phyloP scores from a whole-genome alignment of 1,140 invertebrate genomes.

The Bombyx mori region ASM3026992v2 NC_085109.1:9514501-9515000 shows the following conservation, averaged over 20 bases:
- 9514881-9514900: conserved; percentile 67
- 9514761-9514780: conserved; percentile 50
- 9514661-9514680: not conserved
- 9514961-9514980: too few relatives aligned
- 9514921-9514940: conserved; percentile 33
- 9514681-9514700: conserved; percentile 22
- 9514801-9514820: conserved; percentile 54
- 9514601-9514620: too few relatives aligned
- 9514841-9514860: conserved; percentile 65
- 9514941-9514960: conserved; percentile 6
- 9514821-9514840: conserved; percentile 32
- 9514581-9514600: too few relatives aligned
- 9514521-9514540: too few relatives aligned
- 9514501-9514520: too few relatives aligned
- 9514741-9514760: conserved; percentile 49
- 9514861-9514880: conserved; percentile 49
- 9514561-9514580: too few relatives aligned
- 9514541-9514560: too few relatives aligned
- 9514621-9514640: too few relatives aligned
- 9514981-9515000: too few relatives aligned
- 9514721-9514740: conserved; percentile 25
- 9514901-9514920: conserved; percentile 59
- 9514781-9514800: conserved; percentile 51
- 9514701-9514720: conserved; percentile 34
- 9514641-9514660: too few relatives aligned